Conservation (phyloP, 2,113 vertebrate species). For the Anhinga anhinga region DNA sequence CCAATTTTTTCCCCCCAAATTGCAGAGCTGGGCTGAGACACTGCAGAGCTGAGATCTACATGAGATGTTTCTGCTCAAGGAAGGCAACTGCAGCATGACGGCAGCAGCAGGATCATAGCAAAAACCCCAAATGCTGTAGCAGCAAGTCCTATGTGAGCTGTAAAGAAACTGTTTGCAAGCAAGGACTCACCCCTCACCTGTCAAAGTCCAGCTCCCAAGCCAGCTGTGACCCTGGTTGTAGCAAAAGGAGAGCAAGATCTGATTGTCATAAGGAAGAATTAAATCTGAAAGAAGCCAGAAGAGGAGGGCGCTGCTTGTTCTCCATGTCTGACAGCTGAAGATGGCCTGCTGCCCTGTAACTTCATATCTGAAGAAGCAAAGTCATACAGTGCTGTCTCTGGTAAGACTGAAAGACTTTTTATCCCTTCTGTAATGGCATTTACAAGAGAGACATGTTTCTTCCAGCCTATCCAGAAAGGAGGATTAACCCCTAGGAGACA, state of each 20-base stretch:
- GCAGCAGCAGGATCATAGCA: not conserved
- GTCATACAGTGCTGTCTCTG: not conserved
- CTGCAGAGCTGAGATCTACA: not conserved
- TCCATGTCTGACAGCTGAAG: not conserved
- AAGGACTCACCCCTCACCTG: not conserved
- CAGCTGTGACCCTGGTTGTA: not conserved
- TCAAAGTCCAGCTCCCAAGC: not conserved
- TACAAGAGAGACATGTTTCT: not conserved
- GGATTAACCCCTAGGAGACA: not conserved
- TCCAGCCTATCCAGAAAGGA: not conserved
- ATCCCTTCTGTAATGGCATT: not conserved
- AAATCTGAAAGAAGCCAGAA: not conserved
- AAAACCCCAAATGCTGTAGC: not conserved
- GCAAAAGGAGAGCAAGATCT: not conserved
- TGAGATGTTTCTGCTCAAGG: not conserved
- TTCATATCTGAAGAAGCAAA: not conserved
- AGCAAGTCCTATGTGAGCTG: not conserved
- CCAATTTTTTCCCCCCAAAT: rapidly evolving
- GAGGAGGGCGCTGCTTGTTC: not conserved
- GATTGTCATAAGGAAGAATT: not conserved
- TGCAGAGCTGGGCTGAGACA: not conserved
- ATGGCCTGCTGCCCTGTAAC: not conserved
- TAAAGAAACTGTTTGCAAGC: not conserved
- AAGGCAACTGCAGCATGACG: not conserved
- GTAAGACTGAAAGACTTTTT: not conserved